Conservation (phyloP, 2,888 invertebrate genomes). For the Calameuta idolon region DNA sequence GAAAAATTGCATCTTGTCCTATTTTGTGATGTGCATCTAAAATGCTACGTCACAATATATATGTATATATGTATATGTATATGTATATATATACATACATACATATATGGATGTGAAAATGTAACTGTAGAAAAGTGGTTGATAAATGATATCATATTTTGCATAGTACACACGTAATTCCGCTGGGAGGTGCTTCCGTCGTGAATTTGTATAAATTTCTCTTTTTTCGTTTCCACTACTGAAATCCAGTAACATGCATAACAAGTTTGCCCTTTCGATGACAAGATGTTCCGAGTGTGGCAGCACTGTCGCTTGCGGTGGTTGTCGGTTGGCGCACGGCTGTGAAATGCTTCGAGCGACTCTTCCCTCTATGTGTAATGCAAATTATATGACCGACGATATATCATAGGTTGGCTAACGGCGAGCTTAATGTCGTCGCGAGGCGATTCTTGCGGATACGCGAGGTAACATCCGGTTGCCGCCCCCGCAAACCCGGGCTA, state of each 20-base stretch:
- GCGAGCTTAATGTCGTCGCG: conserved; percentile 22
- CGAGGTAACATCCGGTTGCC: conserved; percentile 41
- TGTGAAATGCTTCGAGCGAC: conserved; percentile 1
- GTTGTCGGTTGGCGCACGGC: background rate
- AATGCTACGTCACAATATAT: no score
- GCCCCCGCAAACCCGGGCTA: conserved; percentile 30
- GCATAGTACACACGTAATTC: background rate
- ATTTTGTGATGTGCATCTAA: no score
- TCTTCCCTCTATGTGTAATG: conserved; percentile 21
- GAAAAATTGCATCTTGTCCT: no score
- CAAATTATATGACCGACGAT: conserved; percentile 28
- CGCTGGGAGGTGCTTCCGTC: background rate
- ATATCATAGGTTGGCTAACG: conserved; percentile 22
- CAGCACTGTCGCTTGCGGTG: background rate
- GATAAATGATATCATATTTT: background rate
- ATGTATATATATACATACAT: background rate
- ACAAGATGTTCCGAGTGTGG: background rate
- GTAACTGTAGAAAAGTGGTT: no score
- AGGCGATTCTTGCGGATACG: conserved; percentile 29
- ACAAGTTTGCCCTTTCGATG: background rate
- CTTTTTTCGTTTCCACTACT: background rate
- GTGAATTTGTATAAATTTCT: background rate
- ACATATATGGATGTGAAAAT: background rate
- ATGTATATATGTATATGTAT: no score
- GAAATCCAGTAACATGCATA: background rate